Evolutionary conservation across 2,888 invertebrate genomes (phyloP).

Genomic region (Reticulitermes lucifugus): DNA sequence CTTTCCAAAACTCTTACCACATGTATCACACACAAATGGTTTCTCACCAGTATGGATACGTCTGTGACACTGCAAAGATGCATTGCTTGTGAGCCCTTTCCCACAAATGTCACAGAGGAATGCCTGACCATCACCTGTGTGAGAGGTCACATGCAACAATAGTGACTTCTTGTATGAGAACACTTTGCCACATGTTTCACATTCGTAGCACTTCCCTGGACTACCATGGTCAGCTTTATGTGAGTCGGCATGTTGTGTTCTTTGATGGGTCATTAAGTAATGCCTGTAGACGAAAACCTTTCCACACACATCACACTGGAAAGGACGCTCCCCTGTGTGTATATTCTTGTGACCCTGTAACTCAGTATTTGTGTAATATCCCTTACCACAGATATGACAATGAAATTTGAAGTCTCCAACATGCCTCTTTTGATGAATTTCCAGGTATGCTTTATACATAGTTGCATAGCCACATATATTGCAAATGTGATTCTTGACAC

Average conservation of each 20-base stretch:
- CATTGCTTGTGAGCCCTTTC: slow-evolving; percentile 46
- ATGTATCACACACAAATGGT: slow-evolving; percentile 35
- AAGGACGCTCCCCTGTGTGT: slow-evolving; percentile 57
- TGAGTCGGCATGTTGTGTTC: slow-evolving; percentile 58
- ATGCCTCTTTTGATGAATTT: slow-evolving; percentile 58
- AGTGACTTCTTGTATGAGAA: slow-evolving; percentile 49
- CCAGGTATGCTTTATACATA: slow-evolving; percentile 59
- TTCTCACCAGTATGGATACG: slow-evolving; percentile 39
- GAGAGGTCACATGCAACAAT: slow-evolving; percentile 42
- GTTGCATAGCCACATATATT: slow-evolving; percentile 58
- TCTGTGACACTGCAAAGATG: slow-evolving; percentile 38
- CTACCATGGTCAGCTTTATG: slow-evolving; percentile 9
- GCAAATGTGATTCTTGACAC: slow-evolving; percentile 57
- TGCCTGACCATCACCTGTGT: slow-evolving; percentile 41
- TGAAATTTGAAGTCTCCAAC: slow-evolving; percentile 57
- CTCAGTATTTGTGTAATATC: slow-evolving; percentile 58
- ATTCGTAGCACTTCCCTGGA: slow-evolving; percentile 20
- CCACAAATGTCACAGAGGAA: slow-evolving; percentile 50
- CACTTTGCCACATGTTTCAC: slow-evolving; percentile 42
- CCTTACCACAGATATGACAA: slow-evolving; percentile 58
- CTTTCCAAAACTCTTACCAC: slow-evolving; percentile 35
- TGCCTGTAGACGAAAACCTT: slow-evolving; percentile 62
- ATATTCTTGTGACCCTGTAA: slow-evolving; percentile 58
- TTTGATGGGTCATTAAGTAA: slow-evolving; percentile 60
- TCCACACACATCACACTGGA: slow-evolving; percentile 60